phyloP scores from a whole-genome alignment of 2,888 invertebrate species.

The Trichacis sp. region DNA sequence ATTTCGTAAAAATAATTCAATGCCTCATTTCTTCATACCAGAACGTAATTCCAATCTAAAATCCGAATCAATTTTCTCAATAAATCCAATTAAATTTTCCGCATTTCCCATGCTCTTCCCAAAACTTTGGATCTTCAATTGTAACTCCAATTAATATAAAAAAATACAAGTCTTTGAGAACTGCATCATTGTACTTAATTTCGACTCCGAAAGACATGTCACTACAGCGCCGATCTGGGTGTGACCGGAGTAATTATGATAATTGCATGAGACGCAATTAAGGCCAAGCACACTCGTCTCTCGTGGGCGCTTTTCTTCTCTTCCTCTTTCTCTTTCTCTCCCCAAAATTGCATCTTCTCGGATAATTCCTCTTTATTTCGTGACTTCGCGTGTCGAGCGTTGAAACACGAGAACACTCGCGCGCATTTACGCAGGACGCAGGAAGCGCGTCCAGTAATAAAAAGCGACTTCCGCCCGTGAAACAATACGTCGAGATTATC shows the following conservation, averaged over 20 bases:
- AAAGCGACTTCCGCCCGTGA: constrained; percentile 63
- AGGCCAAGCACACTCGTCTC: constrained; percentile 39
- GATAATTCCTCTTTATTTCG: neutral
- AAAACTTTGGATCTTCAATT: too few species aligned
- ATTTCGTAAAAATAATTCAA: too few species aligned
- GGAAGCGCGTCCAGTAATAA: constrained; percentile 63
- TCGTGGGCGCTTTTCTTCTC: constrained; percentile 12
- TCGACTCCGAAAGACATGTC: constrained; percentile 37
- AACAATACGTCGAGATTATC: constrained; percentile 57
- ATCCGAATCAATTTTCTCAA: too few species aligned
- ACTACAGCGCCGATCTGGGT: constrained; percentile 55
- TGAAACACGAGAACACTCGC: constrained; percentile 11
- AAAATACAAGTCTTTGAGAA: too few species aligned
- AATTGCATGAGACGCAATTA: constrained; percentile 61
- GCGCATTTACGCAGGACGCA: constrained; percentile 36
- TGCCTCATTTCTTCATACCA: too few species aligned
- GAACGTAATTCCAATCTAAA: too few species aligned
- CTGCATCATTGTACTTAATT: constrained; percentile 38
- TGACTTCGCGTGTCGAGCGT: constrained; percentile 26
- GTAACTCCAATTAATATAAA: too few species aligned
- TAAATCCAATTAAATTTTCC: too few species aligned
- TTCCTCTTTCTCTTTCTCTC: constrained; percentile 16
- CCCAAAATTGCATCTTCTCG: constrained; percentile 27
- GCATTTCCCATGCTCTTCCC: too few species aligned
- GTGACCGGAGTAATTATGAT: constrained; percentile 61